Evolutionary conservation across 2,888 invertebrate species (phyloP), one percentile per base, ranked within the genome.

Genomic region (Willowsia nigromaculata): DNA sequence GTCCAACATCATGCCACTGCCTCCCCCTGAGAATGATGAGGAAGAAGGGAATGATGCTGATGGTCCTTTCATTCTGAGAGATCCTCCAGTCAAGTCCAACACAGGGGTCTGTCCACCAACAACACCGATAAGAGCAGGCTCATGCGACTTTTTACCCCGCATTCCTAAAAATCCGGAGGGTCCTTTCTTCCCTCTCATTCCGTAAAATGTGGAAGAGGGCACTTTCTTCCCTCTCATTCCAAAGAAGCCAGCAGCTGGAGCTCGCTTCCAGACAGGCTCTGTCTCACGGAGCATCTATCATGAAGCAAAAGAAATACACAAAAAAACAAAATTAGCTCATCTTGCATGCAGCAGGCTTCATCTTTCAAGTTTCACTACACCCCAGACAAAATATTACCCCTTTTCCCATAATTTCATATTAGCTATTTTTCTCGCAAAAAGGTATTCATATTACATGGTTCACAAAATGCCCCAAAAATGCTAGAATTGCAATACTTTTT

Each of bases 211-310:
- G 30, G 90, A 88, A 30, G 89, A 89, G 50, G 92, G 92, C 50
- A 91, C 92, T 89, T 92, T 92, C 89, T 92, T 92, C 47, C 92
- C 92, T 83, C 92, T 78, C 91, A 92, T 91, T 18, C 92, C 92
- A 62, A 91, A 91, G 76, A 92, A 92, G 30, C 92, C 91, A 15
- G 91, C 84, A 22, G 92, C 88, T 18, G 92, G 92, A 25, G 92
- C 92, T 84, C 92, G 86, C 65, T 92, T 92, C 91, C 91, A 91
- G 9, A 89, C 56, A 22, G 88, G 76, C 30, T 88, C 89, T 33
- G 81, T 68, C 30, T 90, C 90, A 30, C 80, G 90, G 62, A 85
- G 85, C 88, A 90, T 80, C 91, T 91, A 71, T 22, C 11, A 6
- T 3, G 11, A 13, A 78, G 5, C 25, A 43, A 56, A 15, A 37